Percentiles rank a stretch among this genome's conserved stretches.
These are phyloP conservation scores for Heliconius congener DNA, from an alignment of 1,140 invertebrate genomes.

Conservation along the genomic window DNA sequence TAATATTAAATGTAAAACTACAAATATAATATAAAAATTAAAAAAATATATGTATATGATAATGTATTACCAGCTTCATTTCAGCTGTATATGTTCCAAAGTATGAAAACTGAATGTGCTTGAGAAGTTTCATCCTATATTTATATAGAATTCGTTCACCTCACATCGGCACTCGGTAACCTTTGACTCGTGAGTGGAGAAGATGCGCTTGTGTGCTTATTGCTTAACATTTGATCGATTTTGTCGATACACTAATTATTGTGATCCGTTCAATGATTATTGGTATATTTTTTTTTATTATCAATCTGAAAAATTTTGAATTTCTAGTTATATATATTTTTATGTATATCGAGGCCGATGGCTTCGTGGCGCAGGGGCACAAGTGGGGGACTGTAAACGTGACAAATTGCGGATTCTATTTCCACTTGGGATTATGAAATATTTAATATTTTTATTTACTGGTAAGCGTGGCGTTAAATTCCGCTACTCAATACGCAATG, in stretches of 20 bases:
- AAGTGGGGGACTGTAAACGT: too few relatives aligned
- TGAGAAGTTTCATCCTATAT: constrained; percentile 62
- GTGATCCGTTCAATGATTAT: constrained; percentile 35
- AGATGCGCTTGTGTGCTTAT: constrained; percentile 49
- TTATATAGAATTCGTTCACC: constrained; percentile 78
- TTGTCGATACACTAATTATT: constrained; percentile 70
- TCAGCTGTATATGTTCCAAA: constrained; percentile 56
- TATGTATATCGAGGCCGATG: background rate
- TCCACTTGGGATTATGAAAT: too few relatives aligned
- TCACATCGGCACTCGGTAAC: constrained; percentile 60
- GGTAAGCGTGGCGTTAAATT: too few relatives aligned
- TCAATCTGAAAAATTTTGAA: background rate
- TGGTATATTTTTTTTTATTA: background rate
- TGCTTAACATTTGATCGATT: constrained; percentile 68
- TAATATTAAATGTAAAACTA: too few relatives aligned
- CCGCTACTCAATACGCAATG: too few relatives aligned
- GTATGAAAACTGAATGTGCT: constrained; percentile 62
- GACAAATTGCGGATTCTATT: too few relatives aligned
- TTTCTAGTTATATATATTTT: background rate
- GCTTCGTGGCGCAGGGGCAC: too few relatives aligned
- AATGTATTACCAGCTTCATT: constrained; percentile 73
- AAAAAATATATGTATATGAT: background rate
- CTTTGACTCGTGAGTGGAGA: constrained; percentile 67
- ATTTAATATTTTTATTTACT: too few relatives aligned
- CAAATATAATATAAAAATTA: background rate